A percentile compares a stretch with the other conserved stretches of the same genome.
Conservation (phyloP, 2,113 vertebrate species). For the Epinephelus moara region DNA sequence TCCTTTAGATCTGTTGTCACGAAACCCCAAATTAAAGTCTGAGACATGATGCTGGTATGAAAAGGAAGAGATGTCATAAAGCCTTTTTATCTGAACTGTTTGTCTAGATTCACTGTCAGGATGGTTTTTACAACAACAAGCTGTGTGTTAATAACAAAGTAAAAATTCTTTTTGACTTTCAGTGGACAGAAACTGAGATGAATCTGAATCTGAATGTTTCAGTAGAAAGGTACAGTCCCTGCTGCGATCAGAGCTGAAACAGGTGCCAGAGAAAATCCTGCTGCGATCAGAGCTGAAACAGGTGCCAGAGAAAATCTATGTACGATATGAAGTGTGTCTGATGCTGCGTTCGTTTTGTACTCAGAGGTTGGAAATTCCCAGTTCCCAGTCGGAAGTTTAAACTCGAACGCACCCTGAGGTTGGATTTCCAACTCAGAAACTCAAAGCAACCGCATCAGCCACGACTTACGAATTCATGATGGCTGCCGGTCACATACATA, state of each 20-base stretch:
- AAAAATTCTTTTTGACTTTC: neutral
- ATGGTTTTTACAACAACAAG: neutral
- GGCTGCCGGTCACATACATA: no score
- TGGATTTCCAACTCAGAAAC: no score
- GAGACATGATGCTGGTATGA: neutral
- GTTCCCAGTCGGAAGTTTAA: no score
- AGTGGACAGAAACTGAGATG: neutral
- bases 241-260: constrained; percentile 1
- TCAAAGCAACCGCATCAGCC: no score
- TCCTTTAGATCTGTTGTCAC: constrained; percentile 1
- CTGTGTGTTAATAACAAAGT: neutral
- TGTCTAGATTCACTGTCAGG: neutral
- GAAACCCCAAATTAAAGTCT: constrained; percentile 35
- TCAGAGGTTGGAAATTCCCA: no score
- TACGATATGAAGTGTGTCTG: neutral
- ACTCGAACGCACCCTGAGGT: no score
- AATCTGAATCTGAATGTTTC: neutral
- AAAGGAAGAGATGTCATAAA: constrained; percentile 6
- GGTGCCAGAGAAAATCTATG: neutral
- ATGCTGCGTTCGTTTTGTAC: no score
- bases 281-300: constrained; percentile 2
- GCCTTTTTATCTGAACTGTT: neutral
- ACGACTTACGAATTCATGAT: no score
- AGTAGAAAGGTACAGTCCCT: neutral
- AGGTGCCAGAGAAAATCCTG: neutral